phyloP scores from a whole-genome alignment of 2,113 vertebrate genomes.

The Thalassoma bifasciatum region DNA sequence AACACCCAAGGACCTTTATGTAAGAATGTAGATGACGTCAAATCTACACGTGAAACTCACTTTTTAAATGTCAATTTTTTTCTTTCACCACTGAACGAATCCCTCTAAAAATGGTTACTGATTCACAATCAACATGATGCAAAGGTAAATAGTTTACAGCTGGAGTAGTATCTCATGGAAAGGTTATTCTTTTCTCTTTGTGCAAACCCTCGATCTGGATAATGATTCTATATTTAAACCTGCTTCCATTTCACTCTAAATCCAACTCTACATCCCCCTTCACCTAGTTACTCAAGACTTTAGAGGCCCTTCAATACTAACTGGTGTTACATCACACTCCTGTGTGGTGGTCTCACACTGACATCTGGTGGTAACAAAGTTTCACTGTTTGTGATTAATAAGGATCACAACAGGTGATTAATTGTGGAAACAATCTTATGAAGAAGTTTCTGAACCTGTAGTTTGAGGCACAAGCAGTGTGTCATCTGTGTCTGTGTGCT shows the following conservation, averaged over 20 bases:
- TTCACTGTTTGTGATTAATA: background rate
- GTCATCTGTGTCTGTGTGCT: constrained; percentile 17
- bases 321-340: constrained; percentile 54
- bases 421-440: background rate
- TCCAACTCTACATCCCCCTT: constrained; percentile 48
- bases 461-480: background rate
- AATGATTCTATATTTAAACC: constrained; percentile 47
- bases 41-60: too few species aligned
- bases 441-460: background rate
- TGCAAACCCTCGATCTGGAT: constrained; percentile 13
- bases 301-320: constrained; percentile 30
- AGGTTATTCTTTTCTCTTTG: background rate
- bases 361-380: constrained; percentile 66
- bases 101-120: background rate
- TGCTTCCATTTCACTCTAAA: constrained; percentile 24
- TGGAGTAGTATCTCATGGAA: background rate
- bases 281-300: constrained; percentile 63
- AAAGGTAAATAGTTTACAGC: background rate
- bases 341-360: constrained; percentile 54
- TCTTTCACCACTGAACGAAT: background rate
- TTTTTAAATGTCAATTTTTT: too few species aligned
- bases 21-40: too few species aligned
- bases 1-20: too few species aligned
- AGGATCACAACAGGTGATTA: too few species aligned
- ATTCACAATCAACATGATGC: background rate